Percentiles rank a stretch among this genome's conserved stretches.
Conservation (phyloP, 1,140 invertebrate species). For the Brevipalpus yothersi region DNA sequence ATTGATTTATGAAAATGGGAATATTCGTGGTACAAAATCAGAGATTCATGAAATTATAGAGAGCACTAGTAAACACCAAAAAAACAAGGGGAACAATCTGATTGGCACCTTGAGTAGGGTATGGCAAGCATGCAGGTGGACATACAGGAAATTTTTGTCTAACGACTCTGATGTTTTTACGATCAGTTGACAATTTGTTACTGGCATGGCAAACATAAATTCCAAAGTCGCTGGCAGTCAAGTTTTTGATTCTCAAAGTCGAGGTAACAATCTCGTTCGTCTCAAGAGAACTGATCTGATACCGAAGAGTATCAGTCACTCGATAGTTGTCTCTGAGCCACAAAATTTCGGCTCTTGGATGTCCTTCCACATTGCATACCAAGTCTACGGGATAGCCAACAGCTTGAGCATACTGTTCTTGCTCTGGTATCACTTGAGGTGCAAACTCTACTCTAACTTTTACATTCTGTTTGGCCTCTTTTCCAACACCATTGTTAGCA, state of each 20-base stretch:
- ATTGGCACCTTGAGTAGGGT: too few species aligned
- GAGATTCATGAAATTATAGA: too few species aligned
- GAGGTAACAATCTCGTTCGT: constrained; percentile 72
- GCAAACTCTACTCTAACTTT: constrained; percentile 58
- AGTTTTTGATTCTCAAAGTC: constrained; percentile 57
- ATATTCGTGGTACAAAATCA: too few species aligned
- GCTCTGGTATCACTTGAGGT: constrained; percentile 35
- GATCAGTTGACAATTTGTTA: constrained; percentile 53
- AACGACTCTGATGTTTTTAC: constrained; percentile 44
- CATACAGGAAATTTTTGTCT: constrained; percentile 70
- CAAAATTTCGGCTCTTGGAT: constrained; percentile 53
- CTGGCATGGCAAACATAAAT: constrained; percentile 58
- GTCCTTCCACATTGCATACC: constrained; percentile 72
- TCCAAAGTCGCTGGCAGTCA: constrained; percentile 68
- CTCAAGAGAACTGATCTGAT: constrained; percentile 58
- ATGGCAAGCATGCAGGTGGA: constrained; percentile 44
- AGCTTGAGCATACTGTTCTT: constrained; percentile 39
- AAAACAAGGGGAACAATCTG: too few species aligned
- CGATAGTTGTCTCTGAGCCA: constrained; percentile 56
- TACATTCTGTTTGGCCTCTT: constrained; percentile 54
- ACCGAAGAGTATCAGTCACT: constrained; percentile 66
- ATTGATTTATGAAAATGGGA: too few species aligned
- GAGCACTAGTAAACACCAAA: too few species aligned
- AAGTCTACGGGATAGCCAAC: constrained; percentile 75
- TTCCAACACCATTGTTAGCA: constrained; percentile 54